phyloP scores from a whole-genome alignment of 2,888 invertebrate genomes.

The Uropetala carovei region DNA sequence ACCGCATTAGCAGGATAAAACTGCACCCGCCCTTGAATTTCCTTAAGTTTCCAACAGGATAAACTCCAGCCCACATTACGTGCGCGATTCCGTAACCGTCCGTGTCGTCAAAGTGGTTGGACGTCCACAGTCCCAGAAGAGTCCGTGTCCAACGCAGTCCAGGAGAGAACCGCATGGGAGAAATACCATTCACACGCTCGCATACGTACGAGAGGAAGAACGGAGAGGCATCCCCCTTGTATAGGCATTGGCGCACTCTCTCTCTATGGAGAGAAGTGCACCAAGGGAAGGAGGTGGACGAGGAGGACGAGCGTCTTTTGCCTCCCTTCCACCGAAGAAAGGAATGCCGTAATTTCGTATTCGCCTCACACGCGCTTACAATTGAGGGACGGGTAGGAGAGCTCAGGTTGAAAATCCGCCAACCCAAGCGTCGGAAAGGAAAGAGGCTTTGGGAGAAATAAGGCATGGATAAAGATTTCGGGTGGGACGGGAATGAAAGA shows the following conservation, averaged over 20 bases:
- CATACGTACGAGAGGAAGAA: neutral
- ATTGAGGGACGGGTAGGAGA: neutral
- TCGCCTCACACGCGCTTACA: neutral
- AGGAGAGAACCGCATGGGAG: neutral
- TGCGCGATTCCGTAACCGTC: neutral
- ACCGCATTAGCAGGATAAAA: too few relatives aligned
- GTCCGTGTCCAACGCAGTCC: neutral
- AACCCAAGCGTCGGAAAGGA: neutral
- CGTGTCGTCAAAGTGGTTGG: neutral
- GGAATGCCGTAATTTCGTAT: neutral
- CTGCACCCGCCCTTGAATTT: too few relatives aligned
- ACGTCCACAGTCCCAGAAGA: neutral
- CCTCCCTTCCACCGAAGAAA: neutral
- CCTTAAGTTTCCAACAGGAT: neutral
- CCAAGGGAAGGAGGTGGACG: too few relatives aligned
- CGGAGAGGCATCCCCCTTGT: neutral
- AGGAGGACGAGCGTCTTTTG: too few relatives aligned
- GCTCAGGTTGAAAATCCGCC: neutral
- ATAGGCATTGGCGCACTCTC: neutral
- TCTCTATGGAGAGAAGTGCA: too few relatives aligned
- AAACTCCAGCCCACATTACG: constrained; percentile 12
- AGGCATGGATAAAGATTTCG: too few relatives aligned
- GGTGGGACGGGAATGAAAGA: neutral
- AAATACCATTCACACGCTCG: neutral
- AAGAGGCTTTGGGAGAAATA: neutral